Conservation (phyloP, 2,113 vertebrate species). For the Agelaius tricolor region DNA sequence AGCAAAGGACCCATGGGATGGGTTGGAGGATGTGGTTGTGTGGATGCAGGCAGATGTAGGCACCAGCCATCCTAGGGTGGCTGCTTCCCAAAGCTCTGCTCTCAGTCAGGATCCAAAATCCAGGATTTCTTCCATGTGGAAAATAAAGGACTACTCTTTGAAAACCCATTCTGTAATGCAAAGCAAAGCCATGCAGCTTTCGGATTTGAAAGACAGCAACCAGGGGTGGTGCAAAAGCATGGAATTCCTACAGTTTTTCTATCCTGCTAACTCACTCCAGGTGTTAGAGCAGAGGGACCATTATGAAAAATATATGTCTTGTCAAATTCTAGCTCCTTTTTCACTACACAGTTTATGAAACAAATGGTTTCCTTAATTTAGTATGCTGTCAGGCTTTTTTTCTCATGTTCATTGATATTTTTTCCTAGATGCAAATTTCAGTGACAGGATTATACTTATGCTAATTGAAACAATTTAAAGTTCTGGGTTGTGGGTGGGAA, state of each 20-base stretch:
- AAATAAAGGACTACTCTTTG: neutral
- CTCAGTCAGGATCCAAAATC: neutral
- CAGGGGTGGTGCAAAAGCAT: neutral
- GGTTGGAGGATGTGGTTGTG: neutral
- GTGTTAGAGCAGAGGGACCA: neutral
- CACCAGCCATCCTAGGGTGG: neutral
- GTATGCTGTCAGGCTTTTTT: neutral
- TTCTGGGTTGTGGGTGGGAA: neutral
- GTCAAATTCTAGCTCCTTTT: neutral
- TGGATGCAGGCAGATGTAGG: neutral
- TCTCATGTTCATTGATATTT: neutral
- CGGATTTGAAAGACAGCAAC: neutral
- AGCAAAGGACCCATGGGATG: rapidly evolving
- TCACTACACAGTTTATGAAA: neutral
- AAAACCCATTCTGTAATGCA: neutral
- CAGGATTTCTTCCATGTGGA: neutral
- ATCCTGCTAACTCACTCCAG: neutral
- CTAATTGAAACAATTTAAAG: neutral
- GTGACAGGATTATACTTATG: neutral
- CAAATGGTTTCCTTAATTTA: neutral
- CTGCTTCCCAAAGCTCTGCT: neutral
- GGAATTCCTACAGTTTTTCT: neutral
- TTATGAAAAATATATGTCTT: neutral
- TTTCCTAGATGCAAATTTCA: neutral
- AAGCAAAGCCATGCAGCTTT: neutral